These are phyloP conservation scores for Bombyx huttoni DNA, from an alignment of 2,888 invertebrate genomes.

Conservation along the genomic window DNA sequence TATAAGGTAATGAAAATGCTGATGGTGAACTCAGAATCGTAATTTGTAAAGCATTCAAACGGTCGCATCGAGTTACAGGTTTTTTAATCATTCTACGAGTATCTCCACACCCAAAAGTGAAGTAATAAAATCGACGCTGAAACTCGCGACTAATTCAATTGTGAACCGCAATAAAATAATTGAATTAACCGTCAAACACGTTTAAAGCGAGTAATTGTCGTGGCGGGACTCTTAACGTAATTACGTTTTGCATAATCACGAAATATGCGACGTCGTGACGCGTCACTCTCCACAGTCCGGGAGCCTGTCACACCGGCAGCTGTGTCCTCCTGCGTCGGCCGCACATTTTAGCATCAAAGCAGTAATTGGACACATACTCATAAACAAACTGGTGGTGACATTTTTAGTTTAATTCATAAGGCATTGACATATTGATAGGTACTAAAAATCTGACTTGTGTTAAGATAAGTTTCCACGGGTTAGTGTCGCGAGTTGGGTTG, in stretches of 20 bases:
- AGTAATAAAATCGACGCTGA: constrained; percentile 29
- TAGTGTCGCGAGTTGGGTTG: no score
- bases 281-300: background rate
- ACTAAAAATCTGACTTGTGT: no score
- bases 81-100: background rate
- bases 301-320: background rate
- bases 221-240: constrained; percentile 34
- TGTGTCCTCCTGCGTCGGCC: no score
- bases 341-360: no score
- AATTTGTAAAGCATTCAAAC: background rate
- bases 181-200: constrained; percentile 60
- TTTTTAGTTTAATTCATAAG: no score
- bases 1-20: background rate
- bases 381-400: no score
- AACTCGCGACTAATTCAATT: constrained; percentile 49
- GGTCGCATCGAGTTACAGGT: background rate
- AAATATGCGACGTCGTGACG: constrained; percentile 21
- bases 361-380: no score
- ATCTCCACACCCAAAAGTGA: constrained; percentile 9
- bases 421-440: no score
- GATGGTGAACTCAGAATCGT: background rate
- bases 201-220: constrained; percentile 40
- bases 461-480: no score
- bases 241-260: constrained; percentile 60
- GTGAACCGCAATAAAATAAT: constrained; percentile 51